phyloP scores from a whole-genome alignment of 2,888 invertebrate species.

The Watsonalla binaria region DNA sequence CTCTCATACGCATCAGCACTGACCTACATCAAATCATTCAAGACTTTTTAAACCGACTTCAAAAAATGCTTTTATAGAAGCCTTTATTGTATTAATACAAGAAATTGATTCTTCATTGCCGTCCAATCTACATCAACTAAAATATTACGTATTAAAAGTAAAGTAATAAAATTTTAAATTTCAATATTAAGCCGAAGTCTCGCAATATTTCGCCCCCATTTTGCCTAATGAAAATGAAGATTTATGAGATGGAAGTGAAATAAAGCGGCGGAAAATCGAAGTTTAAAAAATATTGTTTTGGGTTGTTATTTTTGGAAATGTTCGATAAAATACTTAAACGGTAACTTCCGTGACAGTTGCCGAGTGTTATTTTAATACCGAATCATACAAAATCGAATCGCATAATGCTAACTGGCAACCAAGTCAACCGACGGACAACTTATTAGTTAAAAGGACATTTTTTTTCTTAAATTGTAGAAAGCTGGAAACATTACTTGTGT shows the following conservation, averaged over 20 bases:
- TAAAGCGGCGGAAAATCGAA: not conserved
- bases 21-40: slow-evolving; percentile 31
- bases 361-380: not conserved
- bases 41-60: slow-evolving; percentile 9
- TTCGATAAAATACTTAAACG: not conserved
- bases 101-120: too few species aligned
- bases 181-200: slow-evolving; percentile 13
- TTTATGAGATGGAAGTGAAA: slow-evolving; percentile 22
- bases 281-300: not conserved
- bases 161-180: slow-evolving; percentile 6
- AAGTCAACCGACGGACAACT: too few species aligned
- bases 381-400: too few species aligned
- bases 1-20: slow-evolving; percentile 24
- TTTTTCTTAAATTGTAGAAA: too few species aligned
- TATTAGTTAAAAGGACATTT: too few species aligned
- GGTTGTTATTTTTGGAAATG: not conserved
- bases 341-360: not conserved
- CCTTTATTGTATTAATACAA: too few species aligned
- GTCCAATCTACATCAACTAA: too few species aligned
- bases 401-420: too few species aligned
- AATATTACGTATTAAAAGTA: not conserved
- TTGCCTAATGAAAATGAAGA: slow-evolving; percentile 31
- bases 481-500: too few species aligned
- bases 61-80: too few species aligned
- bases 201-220: slow-evolving; percentile 20